Conservation (phyloP, 2,888 invertebrate genomes). For the Yponomeuta malinellus region DNA sequence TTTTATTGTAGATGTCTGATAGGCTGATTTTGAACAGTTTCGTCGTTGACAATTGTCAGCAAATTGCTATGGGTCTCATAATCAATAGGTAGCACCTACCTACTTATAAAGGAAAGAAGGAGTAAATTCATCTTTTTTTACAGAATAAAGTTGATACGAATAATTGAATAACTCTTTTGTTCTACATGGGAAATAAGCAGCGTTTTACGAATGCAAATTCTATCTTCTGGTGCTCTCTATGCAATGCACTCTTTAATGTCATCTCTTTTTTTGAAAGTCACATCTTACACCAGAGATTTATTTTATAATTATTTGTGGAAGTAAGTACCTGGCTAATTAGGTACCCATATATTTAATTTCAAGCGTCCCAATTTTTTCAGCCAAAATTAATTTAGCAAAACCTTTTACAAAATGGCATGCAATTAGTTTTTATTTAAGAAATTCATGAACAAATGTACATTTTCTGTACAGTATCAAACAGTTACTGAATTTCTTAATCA, state of each 20-base stretch:
- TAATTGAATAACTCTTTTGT: slow-evolving; percentile 5
- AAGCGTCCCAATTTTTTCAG: too few species aligned
- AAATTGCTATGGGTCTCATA: neutral
- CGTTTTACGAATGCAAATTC: slow-evolving; percentile 4
- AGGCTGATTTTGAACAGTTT: neutral
- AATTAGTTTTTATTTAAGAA: neutral
- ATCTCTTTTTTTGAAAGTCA: neutral
- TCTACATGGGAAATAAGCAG: slow-evolving; percentile 7
- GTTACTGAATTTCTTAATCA: slow-evolving; percentile 54
- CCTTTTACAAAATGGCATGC: neutral
- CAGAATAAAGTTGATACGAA: neutral
- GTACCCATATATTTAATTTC: too few species aligned
- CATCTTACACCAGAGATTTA: neutral
- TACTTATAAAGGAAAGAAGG: neutral
- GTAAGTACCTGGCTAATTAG: too few species aligned
- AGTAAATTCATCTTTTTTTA: neutral
- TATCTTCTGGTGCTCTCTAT: neutral
- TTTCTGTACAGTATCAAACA: slow-evolving; percentile 25
- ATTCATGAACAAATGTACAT: neutral
- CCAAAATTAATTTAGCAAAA: too few species aligned
- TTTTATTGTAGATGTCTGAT: neutral
- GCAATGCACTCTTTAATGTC: slow-evolving; percentile 1
- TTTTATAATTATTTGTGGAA: neutral
- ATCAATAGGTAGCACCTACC: neutral
- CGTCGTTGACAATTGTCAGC: neutral